Evolutionary conservation across 2,888 invertebrate genomes (phyloP).

Genomic region (Thera britannica): DNA sequence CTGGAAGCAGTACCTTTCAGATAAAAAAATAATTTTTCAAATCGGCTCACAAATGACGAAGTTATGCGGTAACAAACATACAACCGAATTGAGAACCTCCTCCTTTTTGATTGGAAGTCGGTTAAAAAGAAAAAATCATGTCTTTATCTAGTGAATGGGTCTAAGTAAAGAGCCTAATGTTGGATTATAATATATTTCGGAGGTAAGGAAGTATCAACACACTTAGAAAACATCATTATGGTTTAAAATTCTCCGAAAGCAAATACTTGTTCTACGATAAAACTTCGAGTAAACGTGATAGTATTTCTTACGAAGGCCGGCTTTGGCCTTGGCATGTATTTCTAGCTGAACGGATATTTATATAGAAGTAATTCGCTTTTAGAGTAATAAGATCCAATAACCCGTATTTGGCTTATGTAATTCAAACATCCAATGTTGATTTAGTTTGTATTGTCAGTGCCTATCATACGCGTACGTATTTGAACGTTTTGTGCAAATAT

Average conservation of each 20-base stretch:
- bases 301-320: conserved; percentile 5
- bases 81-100: too few relatives aligned
- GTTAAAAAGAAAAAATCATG: too few relatives aligned
- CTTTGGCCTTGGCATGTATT: conserved; percentile 23
- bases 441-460: conserved; percentile 55
- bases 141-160: too few relatives aligned
- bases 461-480: conserved; percentile 54
- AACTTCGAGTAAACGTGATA: conserved; percentile 1
- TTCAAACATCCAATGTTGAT: conserved; percentile 63
- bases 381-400: conserved; percentile 60
- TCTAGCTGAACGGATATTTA: conserved; percentile 59
- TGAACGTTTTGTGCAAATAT: conserved; percentile 55
- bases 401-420: conserved; percentile 73
- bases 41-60: too few relatives aligned
- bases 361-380: conserved; percentile 46
- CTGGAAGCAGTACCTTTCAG: too few relatives aligned
- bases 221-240: background rate
- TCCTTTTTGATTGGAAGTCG: too few relatives aligned
- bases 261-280: background rate
- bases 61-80: too few relatives aligned
- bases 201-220: background rate
- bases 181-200: too few relatives aligned
- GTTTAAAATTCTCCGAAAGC: background rate
- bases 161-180: too few relatives aligned
- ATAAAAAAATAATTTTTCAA: too few relatives aligned